These are phyloP conservation scores for Chaetodon trifasciatus DNA, from an alignment of 2,797 vertebrate genomes.

Conservation along the genomic window DNA sequence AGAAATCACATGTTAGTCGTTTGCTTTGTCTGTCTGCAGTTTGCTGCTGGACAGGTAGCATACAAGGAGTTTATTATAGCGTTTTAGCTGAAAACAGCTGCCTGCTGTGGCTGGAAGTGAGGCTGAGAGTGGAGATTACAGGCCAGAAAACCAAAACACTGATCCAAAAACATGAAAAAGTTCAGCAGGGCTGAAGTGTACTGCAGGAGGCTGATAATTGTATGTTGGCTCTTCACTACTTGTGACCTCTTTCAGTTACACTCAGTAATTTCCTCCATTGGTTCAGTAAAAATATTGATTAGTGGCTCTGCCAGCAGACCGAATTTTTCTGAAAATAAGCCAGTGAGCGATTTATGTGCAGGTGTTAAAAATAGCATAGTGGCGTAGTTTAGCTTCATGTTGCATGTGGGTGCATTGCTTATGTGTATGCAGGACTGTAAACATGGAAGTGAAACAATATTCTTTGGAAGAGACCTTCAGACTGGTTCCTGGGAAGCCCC, in stretches of 20 bases:
- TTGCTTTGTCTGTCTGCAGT: neutral
- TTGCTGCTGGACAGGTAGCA: neutral
- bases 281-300: slow-evolving; percentile 9
- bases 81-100: slow-evolving; percentile 2
- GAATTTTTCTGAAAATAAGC: neutral
- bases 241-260: neutral
- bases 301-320: neutral
- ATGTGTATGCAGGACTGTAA: neutral
- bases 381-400: neutral
- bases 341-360: neutral
- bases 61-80: neutral
- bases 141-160: slow-evolving; percentile 6
- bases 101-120: neutral
- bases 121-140: neutral
- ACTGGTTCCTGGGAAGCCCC: slow-evolving; percentile 39
- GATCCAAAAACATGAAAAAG: neutral
- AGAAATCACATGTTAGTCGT: neutral
- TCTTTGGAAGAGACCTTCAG: slow-evolving; percentile 3
- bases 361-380: neutral
- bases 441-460: neutral
- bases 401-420: neutral
- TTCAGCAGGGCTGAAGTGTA: neutral
- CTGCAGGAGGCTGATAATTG: neutral
- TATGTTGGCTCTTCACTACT: neutral
- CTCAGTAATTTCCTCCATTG: neutral